Evolutionary conservation across 64 coral and sea anemone genomes (phyloP).

Genomic region (Stichodactyla mertensii): DNA sequence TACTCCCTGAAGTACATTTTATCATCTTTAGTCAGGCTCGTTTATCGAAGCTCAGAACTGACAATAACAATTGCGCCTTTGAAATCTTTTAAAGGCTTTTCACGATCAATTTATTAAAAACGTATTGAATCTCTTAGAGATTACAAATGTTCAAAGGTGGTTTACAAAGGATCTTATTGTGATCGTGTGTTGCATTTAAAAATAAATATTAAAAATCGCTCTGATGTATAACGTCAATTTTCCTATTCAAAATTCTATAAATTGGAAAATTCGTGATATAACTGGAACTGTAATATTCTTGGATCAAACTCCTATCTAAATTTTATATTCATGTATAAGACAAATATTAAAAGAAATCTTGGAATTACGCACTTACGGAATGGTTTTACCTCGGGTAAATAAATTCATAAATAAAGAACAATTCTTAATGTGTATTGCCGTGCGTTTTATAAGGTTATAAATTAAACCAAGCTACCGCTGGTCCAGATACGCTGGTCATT

Average conservation of each 20-base stretch:
- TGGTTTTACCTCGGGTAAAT: neutral
- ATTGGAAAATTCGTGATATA: neutral
- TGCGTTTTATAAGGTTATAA: neutral
- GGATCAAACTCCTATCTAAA: neutral
- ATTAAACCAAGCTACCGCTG: neutral
- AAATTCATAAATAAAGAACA: neutral
- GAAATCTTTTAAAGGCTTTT: neutral
- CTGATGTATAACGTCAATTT: constrained; percentile 17
- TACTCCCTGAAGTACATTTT: no score
- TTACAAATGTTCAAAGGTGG: neutral
- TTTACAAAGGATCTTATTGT: neutral
- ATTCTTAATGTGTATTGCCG: neutral
- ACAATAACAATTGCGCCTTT: neutral
- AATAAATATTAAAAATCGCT: constrained; percentile 17
- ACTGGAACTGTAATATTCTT: neutral
- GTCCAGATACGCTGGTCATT: neutral
- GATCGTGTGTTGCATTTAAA: neutral
- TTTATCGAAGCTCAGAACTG: no score
- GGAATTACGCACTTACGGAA: neutral
- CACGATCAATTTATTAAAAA: neutral
- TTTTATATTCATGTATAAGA: neutral
- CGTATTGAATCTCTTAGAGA: neutral
- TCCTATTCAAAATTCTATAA: constrained; percentile 1
- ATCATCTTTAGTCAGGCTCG: no score
- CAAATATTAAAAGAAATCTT: neutral